Percentiles rank a stretch among this genome's conserved stretches.
Conservation (phyloP, 2,888 invertebrate species). For the Phorcus lineatus region DNA sequence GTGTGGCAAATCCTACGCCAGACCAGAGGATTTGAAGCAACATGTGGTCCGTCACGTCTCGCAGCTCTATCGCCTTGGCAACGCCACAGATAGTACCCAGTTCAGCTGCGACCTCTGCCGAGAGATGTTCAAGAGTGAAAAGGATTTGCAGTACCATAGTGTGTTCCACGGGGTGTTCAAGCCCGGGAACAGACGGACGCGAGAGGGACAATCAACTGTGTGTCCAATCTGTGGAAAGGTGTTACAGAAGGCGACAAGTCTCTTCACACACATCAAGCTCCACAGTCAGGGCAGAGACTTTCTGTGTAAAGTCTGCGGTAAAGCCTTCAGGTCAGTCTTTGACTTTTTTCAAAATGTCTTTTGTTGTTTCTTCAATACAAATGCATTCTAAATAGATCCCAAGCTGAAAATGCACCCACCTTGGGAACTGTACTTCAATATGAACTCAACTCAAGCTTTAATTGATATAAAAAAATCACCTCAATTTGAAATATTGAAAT, state of each 20-base stretch:
- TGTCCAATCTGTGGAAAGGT: slow-evolving; percentile 19
- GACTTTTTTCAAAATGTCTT: no score
- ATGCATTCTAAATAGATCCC: no score
- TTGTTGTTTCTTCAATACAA: no score
- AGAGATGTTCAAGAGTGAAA: not conserved
- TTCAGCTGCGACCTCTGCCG: not conserved
- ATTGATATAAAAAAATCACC: no score
- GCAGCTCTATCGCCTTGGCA: not conserved
- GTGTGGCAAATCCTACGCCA: not conserved
- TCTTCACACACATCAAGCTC: not conserved
- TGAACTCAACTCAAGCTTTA: no score
- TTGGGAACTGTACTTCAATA: no score
- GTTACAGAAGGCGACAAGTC: slow-evolving; percentile 10
- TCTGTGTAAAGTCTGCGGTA: not conserved
- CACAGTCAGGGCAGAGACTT: not conserved
- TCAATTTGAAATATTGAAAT: no score
- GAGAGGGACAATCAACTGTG: not conserved
- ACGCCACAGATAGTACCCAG: not conserved
- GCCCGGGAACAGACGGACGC: no score
- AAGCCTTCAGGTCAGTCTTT: not conserved
- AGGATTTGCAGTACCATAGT: not conserved
- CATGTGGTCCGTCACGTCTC: not conserved
- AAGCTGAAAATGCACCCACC: no score
- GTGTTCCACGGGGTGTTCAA: not conserved
- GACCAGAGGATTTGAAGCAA: slow-evolving; percentile 8